Evolutionary conservation across 2,113 vertebrate genomes (phyloP).

Genomic region (Numida meleagris): DNA sequence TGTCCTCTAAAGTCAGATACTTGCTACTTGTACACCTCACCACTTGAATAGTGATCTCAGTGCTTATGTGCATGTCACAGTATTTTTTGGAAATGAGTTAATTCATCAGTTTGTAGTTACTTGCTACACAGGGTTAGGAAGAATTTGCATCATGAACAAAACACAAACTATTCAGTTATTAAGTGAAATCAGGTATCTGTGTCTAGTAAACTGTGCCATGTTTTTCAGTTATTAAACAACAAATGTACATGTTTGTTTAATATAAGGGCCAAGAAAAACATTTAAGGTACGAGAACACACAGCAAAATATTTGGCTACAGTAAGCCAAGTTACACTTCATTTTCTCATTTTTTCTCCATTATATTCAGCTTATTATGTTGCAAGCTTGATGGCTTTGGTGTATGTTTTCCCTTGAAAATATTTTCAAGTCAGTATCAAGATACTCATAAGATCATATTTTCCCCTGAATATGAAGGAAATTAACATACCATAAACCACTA

Average conservation of each 20-base stretch:
- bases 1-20: background rate
- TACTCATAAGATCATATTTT: background rate
- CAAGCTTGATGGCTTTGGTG: background rate
- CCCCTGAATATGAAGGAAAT: background rate
- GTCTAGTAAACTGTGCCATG: background rate
- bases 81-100: background rate
- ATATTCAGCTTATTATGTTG: background rate
- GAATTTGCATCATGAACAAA: background rate
- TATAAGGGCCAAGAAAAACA: background rate
- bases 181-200: background rate
- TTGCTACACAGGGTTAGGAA: background rate
- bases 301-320: background rate
- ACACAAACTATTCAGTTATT: background rate
- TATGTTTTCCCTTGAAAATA: background rate
- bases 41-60: background rate
- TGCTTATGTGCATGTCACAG: background rate
- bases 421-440: background rate
- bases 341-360: background rate
- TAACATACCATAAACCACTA: background rate
- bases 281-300: background rate
- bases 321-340: background rate
- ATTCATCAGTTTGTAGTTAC: background rate
- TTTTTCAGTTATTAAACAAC: background rate
- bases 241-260: background rate
- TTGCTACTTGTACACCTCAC: background rate